Evolutionary conservation across 2,797 vertebrate species (phyloP).

Genomic region (Oreochromis grahami): DNA sequence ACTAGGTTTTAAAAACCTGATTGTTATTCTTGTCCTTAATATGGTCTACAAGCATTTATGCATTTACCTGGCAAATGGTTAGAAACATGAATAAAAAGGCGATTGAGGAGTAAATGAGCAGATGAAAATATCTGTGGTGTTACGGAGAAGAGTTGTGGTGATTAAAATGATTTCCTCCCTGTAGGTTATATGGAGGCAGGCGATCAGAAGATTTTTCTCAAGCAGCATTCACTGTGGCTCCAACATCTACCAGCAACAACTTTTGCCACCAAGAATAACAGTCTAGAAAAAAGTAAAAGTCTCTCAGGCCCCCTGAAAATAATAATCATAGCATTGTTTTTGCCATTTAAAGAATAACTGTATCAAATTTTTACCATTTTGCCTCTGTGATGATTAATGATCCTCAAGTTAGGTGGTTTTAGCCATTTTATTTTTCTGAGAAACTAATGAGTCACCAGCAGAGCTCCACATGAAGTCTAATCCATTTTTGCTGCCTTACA

Average conservation of each 20-base stretch:
- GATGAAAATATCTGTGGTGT: background rate
- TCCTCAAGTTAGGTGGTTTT: background rate
- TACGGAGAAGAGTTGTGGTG: background rate
- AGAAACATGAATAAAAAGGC: background rate
- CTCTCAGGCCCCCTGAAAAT: background rate
- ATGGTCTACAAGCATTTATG: background rate
- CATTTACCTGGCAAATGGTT: background rate
- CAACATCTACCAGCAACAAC: background rate
- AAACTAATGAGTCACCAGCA: background rate
- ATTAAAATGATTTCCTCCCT: background rate
- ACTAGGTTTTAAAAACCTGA: background rate
- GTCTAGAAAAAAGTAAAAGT: background rate
- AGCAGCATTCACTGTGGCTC: background rate
- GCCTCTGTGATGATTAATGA: background rate
- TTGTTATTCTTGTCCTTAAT: background rate
- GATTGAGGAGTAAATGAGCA: background rate
- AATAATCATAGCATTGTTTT: background rate
- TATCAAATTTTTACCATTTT: background rate
- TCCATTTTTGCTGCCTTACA: background rate
- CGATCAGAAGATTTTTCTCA: background rate
- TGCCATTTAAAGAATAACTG: background rate
- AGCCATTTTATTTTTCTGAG: background rate
- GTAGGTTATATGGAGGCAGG: background rate
- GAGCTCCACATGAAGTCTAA: background rate
- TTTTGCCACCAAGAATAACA: background rate